Conservation (phyloP, 2,888 invertebrate genomes). For the Phorcus lineatus region DNA sequence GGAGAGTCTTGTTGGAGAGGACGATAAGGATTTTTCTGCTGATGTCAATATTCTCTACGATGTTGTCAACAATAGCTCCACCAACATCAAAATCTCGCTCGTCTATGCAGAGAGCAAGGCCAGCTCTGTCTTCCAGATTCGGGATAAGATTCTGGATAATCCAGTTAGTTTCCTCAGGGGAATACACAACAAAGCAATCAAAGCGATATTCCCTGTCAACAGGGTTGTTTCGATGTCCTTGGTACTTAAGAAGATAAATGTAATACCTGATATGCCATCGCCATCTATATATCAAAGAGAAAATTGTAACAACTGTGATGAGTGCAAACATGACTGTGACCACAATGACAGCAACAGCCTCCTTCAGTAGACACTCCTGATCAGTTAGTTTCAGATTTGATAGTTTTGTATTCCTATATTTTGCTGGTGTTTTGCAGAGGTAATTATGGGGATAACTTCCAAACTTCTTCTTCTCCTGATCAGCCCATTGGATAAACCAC, state of each 20-base stretch:
- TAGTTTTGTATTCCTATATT: not conserved
- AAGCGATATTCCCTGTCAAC: not conserved
- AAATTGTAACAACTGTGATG: not conserved
- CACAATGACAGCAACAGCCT: not conserved
- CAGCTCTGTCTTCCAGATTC: not conserved
- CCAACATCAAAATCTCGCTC: slow-evolving; percentile 21
- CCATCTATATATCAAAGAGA: slow-evolving; percentile 13
- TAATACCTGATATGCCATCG: slow-evolving; percentile 10
- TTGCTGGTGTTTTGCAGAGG: not conserved
- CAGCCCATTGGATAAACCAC: not conserved
- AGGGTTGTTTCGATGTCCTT: not conserved
- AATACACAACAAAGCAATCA: slow-evolving; percentile 4
- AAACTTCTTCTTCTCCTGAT: not conserved
- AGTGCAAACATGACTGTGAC: not conserved
- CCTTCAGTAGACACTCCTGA: not conserved
- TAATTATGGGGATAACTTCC: not conserved
- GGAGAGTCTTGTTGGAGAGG: not conserved
- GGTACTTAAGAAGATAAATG: not conserved
- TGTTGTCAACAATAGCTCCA: not conserved
- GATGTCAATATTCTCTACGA: not conserved
- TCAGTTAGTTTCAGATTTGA: not conserved
- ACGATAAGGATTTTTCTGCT: slow-evolving; percentile 3
- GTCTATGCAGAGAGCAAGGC: not conserved
- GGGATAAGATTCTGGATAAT: not conserved
- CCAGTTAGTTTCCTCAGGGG: not conserved